Evolutionary conservation across 2,888 invertebrate genomes (phyloP), one percentile per base, ranked within the genome.

Genomic region (Sinohyriopsis cumingii): DNA sequence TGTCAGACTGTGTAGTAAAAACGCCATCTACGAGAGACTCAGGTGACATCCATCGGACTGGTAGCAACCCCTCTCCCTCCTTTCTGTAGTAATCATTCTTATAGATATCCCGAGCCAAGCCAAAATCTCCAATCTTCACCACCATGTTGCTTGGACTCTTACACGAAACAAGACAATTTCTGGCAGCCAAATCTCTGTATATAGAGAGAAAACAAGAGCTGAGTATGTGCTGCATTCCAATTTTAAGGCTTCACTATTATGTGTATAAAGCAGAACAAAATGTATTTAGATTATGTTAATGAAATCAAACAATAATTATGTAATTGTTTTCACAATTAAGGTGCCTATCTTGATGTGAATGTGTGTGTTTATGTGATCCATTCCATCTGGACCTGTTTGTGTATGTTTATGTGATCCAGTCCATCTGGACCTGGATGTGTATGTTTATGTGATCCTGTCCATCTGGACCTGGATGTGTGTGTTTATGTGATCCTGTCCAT

Each of bases 11-110:
- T 65, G 95, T 95, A 0, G 98, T 97, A 89, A 98, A 99, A 0
- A 98, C 95, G 0, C 98, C 98, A 88, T 98, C 98, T 2, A 96
- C 94, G 19, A 99, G 91, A 33, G 97, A 96, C 91, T 99, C 99
- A 1, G 98, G 98, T 0, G 98, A 95, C 98, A 99, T 98, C 99
- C 99, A 99, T 59, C 98, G 92, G 0, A 99, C 97, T 2, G 98
- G 99, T 65, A 99, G 90, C 62, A 98, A 91, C 1, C 97, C 95
- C 91, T 93, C 93, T 2, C 96, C 95, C 90, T 97, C 97, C 90
- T 98, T 98, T 77, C 98, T 93, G 88, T 99, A 99, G 87, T 99
- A 99, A 89, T 99, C 98, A 86, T 96, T 97, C 89, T 96, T 96
- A 90, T 98, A 98, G 76, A 99, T 96, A 89, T 99, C 98, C 75